Evolutionary conservation across 2,113 vertebrate species (phyloP).

Genomic region (Thalassarche chlororhynchos): DNA sequence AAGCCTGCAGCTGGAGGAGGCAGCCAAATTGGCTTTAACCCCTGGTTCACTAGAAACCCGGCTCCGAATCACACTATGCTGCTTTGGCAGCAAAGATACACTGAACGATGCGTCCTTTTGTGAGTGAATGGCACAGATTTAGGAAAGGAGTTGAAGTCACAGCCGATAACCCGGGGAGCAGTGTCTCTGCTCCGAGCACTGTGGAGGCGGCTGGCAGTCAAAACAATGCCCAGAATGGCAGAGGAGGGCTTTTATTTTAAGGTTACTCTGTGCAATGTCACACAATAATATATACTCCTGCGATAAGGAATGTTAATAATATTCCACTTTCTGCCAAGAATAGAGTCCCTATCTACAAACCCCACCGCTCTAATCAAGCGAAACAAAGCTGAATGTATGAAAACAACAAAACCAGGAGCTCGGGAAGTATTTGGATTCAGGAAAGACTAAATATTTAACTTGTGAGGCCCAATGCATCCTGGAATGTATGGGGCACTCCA

Average conservation of each 20-base stretch:
- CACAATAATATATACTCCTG: neutral
- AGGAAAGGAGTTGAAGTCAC: neutral
- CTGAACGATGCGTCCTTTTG: neutral
- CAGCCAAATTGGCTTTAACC: neutral
- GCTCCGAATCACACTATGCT: accelerated
- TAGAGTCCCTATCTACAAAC: slow-evolving; percentile 43
- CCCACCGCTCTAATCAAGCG: neutral
- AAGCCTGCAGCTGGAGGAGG: neutral
- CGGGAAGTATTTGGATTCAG: slow-evolving; percentile 17
- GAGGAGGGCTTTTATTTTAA: slow-evolving; percentile 42
- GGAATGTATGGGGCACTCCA: slow-evolving; percentile 31
- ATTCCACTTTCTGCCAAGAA: slow-evolving; percentile 48
- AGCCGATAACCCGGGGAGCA: accelerated
- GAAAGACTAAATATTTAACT: slow-evolving; percentile 65
- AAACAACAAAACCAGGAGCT: slow-evolving; percentile 47
- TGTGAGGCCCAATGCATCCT: slow-evolving; percentile 40
- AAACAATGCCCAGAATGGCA: neutral
- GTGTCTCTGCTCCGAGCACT: neutral
- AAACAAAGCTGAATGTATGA: slow-evolving; percentile 10
- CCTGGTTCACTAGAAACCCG: neutral
- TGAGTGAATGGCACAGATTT: neutral
- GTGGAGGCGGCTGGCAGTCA: neutral
- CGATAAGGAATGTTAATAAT: slow-evolving; percentile 48
- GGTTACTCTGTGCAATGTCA: neutral
- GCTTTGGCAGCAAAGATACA: accelerated